These are phyloP conservation scores for Caenorhabditis parvicauda DNA, from an alignment of 2,888 invertebrate genomes.

Conservation along the genomic window DNA sequence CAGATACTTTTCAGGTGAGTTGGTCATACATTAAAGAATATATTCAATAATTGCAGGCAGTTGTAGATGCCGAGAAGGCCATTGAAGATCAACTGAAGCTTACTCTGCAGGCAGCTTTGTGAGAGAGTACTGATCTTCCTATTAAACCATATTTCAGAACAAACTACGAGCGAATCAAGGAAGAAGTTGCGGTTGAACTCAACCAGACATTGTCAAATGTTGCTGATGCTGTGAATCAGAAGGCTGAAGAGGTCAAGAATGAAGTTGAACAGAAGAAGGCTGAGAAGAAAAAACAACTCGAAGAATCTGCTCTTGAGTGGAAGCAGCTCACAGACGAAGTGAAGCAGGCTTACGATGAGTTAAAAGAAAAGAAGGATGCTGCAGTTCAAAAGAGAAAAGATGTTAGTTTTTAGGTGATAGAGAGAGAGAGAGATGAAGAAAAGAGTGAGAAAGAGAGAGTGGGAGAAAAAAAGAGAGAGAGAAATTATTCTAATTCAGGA, in stretches of 20 bases:
- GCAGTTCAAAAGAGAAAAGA: slow-evolving; percentile 16
- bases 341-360: slow-evolving; percentile 6
- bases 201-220: slow-evolving; percentile 12
- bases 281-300: slow-evolving; percentile 13
- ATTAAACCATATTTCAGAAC: no score
- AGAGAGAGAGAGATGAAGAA: no score
- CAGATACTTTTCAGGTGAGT: slow-evolving; percentile 16
- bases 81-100: slow-evolving; percentile 22
- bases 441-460: no score
- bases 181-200: slow-evolving; percentile 9
- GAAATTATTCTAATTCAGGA: slow-evolving; percentile 9
- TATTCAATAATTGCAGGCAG: slow-evolving; percentile 8
- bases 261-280: slow-evolving; percentile 11
- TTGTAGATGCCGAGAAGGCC: slow-evolving; percentile 23
- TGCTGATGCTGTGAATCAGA: slow-evolving; percentile 17
- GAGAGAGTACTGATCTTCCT: background rate
- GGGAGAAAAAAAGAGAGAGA: no score
- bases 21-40: background rate
- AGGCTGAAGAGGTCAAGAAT: slow-evolving; percentile 11
- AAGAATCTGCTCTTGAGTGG: slow-evolving; percentile 17
- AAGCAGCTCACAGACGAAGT: slow-evolving; percentile 20
- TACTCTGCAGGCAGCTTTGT: slow-evolving; percentile 16
- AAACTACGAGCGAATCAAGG: slow-evolving; percentile 5
- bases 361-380: slow-evolving; percentile 15
- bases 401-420: slow-evolving; percentile 1